Percentiles rank a stretch among this genome's conserved stretches.
These are phyloP conservation scores for Catocala sponsa DNA, from an alignment of 2,888 invertebrate species.

Conservation along the genomic window DNA sequence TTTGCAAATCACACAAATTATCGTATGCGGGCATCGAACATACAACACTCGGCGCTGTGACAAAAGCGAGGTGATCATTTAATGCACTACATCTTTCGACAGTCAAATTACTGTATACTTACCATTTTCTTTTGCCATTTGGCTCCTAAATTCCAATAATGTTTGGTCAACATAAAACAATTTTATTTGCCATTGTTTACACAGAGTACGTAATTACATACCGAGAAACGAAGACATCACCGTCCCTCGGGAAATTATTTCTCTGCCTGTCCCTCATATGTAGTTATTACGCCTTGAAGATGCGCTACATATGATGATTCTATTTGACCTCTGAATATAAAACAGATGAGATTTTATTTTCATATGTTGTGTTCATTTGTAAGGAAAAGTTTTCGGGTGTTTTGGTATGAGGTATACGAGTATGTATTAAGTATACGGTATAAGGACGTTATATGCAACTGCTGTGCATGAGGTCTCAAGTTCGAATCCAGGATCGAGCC, in stretches of 20 bases:
- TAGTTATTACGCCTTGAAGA: slow-evolving; percentile 61
- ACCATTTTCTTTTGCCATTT: no score
- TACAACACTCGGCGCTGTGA: no score
- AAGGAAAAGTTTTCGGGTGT: neutral
- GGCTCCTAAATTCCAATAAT: neutral
- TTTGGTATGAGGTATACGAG: no score
- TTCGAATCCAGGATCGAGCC: no score
- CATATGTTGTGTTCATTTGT: neutral
- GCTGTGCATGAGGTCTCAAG: no score
- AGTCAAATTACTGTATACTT: no score
- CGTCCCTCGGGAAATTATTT: slow-evolving; percentile 59
- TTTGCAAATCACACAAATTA: no score
- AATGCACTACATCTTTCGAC: no score
- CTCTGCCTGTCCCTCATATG: slow-evolving; percentile 54
- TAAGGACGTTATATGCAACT: no score
- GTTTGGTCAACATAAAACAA: slow-evolving; percentile 50
- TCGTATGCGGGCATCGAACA: no score
- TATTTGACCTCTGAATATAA: slow-evolving; percentile 62
- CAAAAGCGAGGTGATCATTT: no score
- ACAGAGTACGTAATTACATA: slow-evolving; percentile 55
- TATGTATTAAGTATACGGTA: no score
- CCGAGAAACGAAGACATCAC: slow-evolving; percentile 42
- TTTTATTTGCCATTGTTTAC: slow-evolving; percentile 54
- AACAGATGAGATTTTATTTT: slow-evolving; percentile 44
- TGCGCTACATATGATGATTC: slow-evolving; percentile 50